phyloP scores from a whole-genome alignment of 2,113 vertebrate genomes.

The Prochilodus magdalenae region DNA sequence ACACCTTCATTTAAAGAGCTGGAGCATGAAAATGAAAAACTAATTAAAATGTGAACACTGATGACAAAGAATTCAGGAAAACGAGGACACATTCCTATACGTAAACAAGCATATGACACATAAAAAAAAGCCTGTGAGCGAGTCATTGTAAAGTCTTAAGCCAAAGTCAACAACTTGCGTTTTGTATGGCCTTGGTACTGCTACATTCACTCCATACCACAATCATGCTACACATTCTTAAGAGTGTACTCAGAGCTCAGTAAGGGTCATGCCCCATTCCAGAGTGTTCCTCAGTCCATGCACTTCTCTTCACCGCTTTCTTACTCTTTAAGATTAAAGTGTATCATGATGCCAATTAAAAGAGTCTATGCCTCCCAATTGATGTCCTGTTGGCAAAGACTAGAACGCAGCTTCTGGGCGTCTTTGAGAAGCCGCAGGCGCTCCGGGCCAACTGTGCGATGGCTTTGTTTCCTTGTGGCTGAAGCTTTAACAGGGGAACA shows the following conservation, averaged over 20 bases:
- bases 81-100: not conserved
- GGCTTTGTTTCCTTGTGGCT: conserved; percentile 65
- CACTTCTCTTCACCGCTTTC: not conserved
- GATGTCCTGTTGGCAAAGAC: conserved; percentile 81
- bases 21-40: not conserved
- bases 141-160: not conserved
- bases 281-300: not conserved
- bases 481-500: conserved; percentile 65
- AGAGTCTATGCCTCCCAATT: conserved; percentile 80
- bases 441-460: conserved; percentile 39
- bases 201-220: not conserved
- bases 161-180: not conserved
- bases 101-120: too few relatives aligned
- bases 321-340: not conserved
- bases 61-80: not conserved
- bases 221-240: not conserved
- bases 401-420: conserved; percentile 80
- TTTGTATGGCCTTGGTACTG: not conserved
- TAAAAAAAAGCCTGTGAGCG: not conserved
- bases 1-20: not conserved
- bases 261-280: not conserved
- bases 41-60: not conserved
- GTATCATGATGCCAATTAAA: too few relatives aligned
- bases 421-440: conserved; percentile 79
- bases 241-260: not conserved